These are phyloP conservation scores for Macrostomum cliftonense DNA, from an alignment of 2,888 invertebrate species.

Conservation along the genomic window DNA sequence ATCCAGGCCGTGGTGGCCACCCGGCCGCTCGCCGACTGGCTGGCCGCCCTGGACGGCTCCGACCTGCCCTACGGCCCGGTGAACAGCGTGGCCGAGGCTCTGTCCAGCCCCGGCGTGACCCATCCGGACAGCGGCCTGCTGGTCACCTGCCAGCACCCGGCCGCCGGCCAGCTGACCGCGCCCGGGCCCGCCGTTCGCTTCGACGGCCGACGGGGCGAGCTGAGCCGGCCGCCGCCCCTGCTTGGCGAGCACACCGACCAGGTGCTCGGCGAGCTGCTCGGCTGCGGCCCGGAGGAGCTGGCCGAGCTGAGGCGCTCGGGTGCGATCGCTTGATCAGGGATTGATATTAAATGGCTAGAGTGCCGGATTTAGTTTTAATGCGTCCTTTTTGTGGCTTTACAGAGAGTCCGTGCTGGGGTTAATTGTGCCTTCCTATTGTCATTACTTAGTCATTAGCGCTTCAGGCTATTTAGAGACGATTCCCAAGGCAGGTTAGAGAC, in stretches of 20 bases:
- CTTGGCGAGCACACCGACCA: conserved; percentile 70
- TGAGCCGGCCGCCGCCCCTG: conserved; percentile 50
- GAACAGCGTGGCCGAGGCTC: conserved; percentile 64
- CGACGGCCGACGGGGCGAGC: background rate
- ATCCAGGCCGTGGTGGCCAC: conserved; percentile 20
- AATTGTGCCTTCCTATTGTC: too few relatives aligned
- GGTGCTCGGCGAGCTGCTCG: conserved; percentile 43
- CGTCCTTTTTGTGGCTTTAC: too few relatives aligned
- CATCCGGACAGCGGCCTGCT: conserved; percentile 17
- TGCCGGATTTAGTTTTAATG: too few relatives aligned
- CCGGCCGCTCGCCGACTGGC: conserved; percentile 45
- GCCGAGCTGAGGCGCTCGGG: too few relatives aligned
- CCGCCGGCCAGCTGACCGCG: background rate
- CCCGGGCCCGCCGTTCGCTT: background rate
- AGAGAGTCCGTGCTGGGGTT: too few relatives aligned
- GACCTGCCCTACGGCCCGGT: conserved; percentile 73
- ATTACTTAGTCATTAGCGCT: too few relatives aligned
- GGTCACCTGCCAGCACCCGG: background rate
- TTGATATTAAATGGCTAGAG: too few relatives aligned
- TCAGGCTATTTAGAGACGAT: too few relatives aligned
- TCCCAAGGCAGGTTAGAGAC: too few relatives aligned
- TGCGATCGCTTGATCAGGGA: too few relatives aligned
- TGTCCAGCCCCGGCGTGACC: conserved; percentile 62
- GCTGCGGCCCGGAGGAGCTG: too few relatives aligned
- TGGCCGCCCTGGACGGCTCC: conserved; percentile 49